phyloP scores from a whole-genome alignment of 2,797 vertebrate genomes.

The Momotus momota region DNA sequence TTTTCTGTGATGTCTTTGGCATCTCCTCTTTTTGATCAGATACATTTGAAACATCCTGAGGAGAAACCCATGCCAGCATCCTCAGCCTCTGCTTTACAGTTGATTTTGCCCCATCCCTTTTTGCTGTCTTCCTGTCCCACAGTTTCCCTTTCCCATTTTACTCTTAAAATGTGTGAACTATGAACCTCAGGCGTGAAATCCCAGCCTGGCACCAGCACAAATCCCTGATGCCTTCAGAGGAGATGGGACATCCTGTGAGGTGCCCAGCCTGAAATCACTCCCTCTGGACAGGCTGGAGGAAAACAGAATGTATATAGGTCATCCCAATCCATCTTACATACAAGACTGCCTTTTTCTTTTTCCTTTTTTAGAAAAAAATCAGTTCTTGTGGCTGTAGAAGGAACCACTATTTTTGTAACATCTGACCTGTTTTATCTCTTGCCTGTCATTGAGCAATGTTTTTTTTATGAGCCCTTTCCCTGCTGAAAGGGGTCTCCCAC shows the following conservation, averaged over 20 bases:
- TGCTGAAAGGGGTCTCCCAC: neutral
- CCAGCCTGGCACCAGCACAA: neutral
- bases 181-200: neutral
- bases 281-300: neutral
- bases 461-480: neutral
- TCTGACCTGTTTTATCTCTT: slow-evolving; percentile 17
- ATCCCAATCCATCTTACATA: neutral
- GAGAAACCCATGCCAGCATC: neutral
- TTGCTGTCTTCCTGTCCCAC: neutral
- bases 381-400: neutral
- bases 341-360: neutral
- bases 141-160: neutral
- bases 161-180: neutral
- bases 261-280: neutral
- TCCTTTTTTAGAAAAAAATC: neutral
- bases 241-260: neutral
- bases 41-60: neutral
- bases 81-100: neutral
- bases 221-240: neutral
- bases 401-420: neutral
- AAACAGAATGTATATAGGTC: neutral
- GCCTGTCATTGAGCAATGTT: neutral
- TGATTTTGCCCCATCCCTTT: neutral
- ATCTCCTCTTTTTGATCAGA: neutral
- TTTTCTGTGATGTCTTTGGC: neutral